Evolutionary conservation across 2,113 vertebrate genomes (phyloP).

Genomic region (Clupea harengus): DNA sequence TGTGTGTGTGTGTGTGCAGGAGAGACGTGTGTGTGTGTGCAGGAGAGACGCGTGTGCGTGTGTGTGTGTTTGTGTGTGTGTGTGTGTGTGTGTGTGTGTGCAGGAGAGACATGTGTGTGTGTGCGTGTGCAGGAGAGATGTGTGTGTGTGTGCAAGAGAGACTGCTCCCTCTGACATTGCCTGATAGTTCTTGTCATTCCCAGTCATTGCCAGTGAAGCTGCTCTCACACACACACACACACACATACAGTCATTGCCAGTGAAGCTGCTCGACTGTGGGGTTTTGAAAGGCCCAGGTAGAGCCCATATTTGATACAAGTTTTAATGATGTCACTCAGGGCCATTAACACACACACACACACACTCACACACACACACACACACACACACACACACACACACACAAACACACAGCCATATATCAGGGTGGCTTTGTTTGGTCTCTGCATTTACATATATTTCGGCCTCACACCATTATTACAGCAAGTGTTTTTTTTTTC

Average conservation of each 20-base stretch:
- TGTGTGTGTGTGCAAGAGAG: not conserved
- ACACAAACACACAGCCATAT: not conserved
- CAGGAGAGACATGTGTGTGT: no score
- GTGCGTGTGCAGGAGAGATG: no score
- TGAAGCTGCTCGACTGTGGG: not conserved
- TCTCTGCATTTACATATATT: not conserved
- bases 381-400: constrained; percentile 20
- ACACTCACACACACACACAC: not conserved
- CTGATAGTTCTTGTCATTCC: not conserved
- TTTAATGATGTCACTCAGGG: not conserved
- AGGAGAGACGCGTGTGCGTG: no score
- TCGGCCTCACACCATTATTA: not conserved
- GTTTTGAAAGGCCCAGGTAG: not conserved
- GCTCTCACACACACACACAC: no score
- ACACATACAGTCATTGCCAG: not conserved
- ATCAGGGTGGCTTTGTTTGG: not conserved
- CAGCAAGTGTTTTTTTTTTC: not conserved
- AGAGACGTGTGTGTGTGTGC: no score
- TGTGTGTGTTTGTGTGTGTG: no score
- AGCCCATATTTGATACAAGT: not conserved
- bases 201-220: not conserved
- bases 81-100: no score
- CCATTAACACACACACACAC: not conserved
- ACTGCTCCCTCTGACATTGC: not conserved
- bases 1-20: no score